Evolutionary conservation across 2,888 invertebrate genomes (phyloP), one percentile per base, ranked within the genome.

Genomic region (Noctua janthina): DNA sequence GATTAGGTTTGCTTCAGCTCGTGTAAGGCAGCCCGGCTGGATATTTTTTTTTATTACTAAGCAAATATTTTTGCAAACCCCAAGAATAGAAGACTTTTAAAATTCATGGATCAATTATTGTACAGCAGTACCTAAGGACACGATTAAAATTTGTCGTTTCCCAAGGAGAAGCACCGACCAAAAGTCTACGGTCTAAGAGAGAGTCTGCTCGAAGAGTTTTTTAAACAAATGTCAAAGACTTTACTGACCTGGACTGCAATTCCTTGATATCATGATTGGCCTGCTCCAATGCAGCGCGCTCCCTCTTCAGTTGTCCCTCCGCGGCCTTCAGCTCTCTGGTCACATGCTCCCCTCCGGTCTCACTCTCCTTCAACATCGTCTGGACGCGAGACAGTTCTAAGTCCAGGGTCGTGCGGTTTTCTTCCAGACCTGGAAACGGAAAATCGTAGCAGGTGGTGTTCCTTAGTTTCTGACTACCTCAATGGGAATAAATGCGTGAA

Each of bases 191-290:
- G 56, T 23, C 56, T 8, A 56, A 56, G 56, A 56, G 29, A 29
- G 29, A n/a, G 56, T 10, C 23, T 56, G 11, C 11, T 56, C n/a
- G 23, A 23, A 23, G 8, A 59, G n/a, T 5, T 59, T 0, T 56
- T 56, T n/a, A 1, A 59, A n/a, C 5, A 5, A 59, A 43, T 13
- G 5, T 39, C 23, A 20, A 71, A n/a, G 5, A 29, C 11, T 43
- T n/a, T 66, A 49, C 8, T 56, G 4, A 97, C 95, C 97, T 95
- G 2, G 98, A 98, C 93, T 98, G 98, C 72, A 98, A 92, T 91
- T 99, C 98, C 92, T 98, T 98, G 88, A 98, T 98, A 74, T 98
- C 98, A 83, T 98, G 98, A 82, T 98, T 98, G 67, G 98, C 98
- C 90, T 98, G 98, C 23, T 97, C 97, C 74, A 98, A 96, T 11